These are phyloP conservation scores for Gallinago stenura DNA, from an alignment of 2,797 vertebrate genomes.

Conservation along the genomic window DNA sequence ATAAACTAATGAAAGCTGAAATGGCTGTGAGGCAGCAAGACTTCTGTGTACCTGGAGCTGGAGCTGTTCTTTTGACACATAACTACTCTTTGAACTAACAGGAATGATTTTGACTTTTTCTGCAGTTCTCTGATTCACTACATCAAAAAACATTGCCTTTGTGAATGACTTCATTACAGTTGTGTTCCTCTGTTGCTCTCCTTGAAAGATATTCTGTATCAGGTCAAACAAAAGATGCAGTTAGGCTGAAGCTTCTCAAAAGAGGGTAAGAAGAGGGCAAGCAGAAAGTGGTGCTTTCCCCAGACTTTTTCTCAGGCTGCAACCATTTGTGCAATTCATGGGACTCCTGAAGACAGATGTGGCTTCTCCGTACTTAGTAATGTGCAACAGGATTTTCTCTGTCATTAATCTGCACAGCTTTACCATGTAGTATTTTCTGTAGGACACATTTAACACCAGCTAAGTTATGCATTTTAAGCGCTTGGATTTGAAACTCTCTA, in stretches of 20 bases:
- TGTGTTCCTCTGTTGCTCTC: too few relatives aligned
- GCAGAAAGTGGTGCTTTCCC: fast-evolving
- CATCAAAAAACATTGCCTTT: not conserved
- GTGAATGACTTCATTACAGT: not conserved
- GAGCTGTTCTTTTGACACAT: slow-evolving; percentile 20
- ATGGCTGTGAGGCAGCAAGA: slow-evolving; percentile 4
- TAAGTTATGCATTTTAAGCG: not conserved
- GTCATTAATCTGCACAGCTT: not conserved
- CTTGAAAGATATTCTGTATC: not conserved
- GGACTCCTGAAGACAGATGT: not conserved
- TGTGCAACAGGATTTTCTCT: not conserved
- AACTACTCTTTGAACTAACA: slow-evolving; percentile 21
- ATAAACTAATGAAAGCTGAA: slow-evolving; percentile 52
- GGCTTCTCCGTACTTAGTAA: not conserved
- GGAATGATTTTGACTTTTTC: slow-evolving; percentile 6
- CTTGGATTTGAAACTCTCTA: not conserved
- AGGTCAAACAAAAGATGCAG: not conserved
- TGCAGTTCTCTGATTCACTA: not conserved
- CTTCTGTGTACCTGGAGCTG: slow-evolving; percentile 1
- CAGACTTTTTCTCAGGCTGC: not conserved
- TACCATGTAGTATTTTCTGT: not conserved
- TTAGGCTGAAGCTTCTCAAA: not conserved
- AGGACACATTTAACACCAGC: not conserved
- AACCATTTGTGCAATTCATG: not conserved
- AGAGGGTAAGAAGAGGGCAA: not conserved